Percentiles rank a stretch among this genome's conserved stretches.
Evolutionary conservation across 2,113 vertebrate species (phyloP).

Genomic region (Diphyllodes magnificus): DNA sequence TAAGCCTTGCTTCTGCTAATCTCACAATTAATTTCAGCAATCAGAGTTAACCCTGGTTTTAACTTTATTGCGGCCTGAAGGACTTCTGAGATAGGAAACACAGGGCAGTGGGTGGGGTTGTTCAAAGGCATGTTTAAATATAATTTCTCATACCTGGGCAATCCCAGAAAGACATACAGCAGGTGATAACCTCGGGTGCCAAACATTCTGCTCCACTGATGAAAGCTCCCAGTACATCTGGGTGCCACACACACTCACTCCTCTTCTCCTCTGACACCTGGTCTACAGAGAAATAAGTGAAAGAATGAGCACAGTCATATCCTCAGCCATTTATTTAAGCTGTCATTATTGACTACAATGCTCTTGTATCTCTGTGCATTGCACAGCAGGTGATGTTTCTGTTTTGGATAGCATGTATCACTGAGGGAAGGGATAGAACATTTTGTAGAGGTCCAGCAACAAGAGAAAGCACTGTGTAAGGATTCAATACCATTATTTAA

Average conservation of each 20-base stretch:
- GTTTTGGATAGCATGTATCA: neutral
- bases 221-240: neutral
- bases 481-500: neutral
- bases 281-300: neutral
- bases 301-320: neutral
- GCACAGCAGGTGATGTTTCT: neutral
- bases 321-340: neutral
- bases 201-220: neutral
- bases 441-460: neutral
- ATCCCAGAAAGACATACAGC: neutral
- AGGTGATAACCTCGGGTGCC: neutral
- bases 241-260: fast-evolving
- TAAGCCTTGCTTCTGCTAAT: neutral
- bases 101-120: neutral
- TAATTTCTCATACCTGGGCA: neutral
- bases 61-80: neutral
- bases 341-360: neutral
- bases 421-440: neutral
- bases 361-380: neutral
- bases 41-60: neutral
- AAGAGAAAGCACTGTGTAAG: neutral
- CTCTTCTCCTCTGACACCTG: neutral
- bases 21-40: neutral
- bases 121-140: neutral
- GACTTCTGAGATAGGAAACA: neutral